Evolutionary conservation across 2,888 invertebrate species (phyloP), one percentile per base, ranked within the genome.

Genomic region (Eretmocerus hayati): DNA sequence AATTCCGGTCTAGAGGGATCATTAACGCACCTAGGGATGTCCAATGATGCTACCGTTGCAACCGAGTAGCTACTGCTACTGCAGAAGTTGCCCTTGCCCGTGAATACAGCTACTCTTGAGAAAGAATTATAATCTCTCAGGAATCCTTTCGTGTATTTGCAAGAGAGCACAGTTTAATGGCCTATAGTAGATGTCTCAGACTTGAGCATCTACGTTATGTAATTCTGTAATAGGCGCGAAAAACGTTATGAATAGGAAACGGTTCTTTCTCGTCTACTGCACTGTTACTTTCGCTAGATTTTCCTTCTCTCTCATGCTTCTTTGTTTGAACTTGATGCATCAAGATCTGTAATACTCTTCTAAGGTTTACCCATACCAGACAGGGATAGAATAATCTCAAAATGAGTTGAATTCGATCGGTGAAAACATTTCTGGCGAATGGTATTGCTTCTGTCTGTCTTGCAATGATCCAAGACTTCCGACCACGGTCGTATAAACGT

Each of bases 191-290:
- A 16, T 32, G 21, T n/a, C 23, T 16, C 26, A 20, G 20, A 33
- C 39, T 39, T 30, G 23, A 4, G 6, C 37, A 31, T 3, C 8
- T 11, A 23, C 18, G 35, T 50, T 50, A 50, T 50, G 35, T 39
- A 50, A 50, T 50, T 45, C 49, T 18, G 44, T 41, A 44, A 44
- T 49, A 31, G 45, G 23, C 11, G 37, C 16, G 35, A 26, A 33
- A 38, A 46, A 46, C 46, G 42, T 46, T 50, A 46, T 50, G 50
- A 50, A 50, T 50, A 46, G 50, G 36, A 46, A 43, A 50, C 46
- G 42, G 46, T 50, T 46, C 39, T 42, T 21, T 16, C n/a, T 5
- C 16, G 40, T 21, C 31, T 9, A 21, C 31, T 43, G 9, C 15
- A 33, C 33, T n/a, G 26, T n/a, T n/a, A 11, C 26, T 26, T 11